Percentiles rank a stretch among this genome's conserved stretches.
These are phyloP conservation scores for Dryoscopus gambensis DNA, from an alignment of 2,113 vertebrate species.

Conservation along the genomic window DNA sequence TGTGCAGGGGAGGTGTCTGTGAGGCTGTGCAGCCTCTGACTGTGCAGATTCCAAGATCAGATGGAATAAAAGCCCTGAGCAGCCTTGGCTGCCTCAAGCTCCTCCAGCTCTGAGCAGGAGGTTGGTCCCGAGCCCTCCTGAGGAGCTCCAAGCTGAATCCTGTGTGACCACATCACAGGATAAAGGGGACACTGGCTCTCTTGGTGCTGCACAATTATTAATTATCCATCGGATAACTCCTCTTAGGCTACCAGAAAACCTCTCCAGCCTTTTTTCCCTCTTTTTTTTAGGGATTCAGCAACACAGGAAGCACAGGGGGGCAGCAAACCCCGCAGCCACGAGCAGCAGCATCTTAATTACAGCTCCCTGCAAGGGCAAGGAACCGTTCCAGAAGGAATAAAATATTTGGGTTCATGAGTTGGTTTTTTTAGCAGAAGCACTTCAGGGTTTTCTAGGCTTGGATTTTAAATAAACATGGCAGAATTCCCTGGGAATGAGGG, in stretches of 20 bases:
- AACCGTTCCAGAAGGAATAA: not conserved
- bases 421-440: not conserved
- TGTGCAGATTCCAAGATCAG: not conserved
- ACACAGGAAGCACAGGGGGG: not conserved
- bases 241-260: not conserved
- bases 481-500: not conserved
- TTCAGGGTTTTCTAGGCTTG: not conserved
- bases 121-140: not conserved
- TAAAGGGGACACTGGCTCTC: not conserved
- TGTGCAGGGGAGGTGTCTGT: not conserved
- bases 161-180: fast-evolving
- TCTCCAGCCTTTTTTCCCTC: not conserved
- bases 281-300: not conserved
- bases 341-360: not conserved
- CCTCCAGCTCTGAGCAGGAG: not conserved
- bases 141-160: not conserved
- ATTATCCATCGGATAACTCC: not conserved
- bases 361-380: not conserved
- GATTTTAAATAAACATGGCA: not conserved
- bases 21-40: not conserved
- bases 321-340: not conserved
- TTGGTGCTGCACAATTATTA: not conserved
- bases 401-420: not conserved
- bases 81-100: not conserved
- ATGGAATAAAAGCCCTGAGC: not conserved